Conservation (phyloP, 2,797 vertebrate genomes). For the Bovichtus variegatus region DNA sequence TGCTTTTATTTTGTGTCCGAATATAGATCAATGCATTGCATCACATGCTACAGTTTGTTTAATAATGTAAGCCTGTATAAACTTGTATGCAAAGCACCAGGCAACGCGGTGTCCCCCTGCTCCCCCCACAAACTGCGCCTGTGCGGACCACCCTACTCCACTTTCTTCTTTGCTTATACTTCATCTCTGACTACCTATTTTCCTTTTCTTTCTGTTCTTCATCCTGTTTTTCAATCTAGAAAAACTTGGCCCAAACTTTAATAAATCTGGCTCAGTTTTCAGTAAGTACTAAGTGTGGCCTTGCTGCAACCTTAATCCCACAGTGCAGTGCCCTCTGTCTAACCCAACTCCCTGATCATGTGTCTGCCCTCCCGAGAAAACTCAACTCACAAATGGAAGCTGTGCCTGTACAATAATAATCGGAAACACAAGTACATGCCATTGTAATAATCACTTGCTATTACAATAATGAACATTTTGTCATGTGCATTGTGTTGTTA, state of each 20-base stretch:
- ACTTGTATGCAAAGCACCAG: background rate
- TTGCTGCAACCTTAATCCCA: slow-evolving; percentile 79
- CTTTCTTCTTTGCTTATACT: slow-evolving; percentile 57
- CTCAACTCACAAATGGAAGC: slow-evolving; percentile 16
- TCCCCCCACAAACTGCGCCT: background rate
- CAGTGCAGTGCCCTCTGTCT: slow-evolving; percentile 76
- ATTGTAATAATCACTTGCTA: slow-evolving; percentile 53
- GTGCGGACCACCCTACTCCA: slow-evolving; percentile 32
- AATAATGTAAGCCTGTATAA: slow-evolving; percentile 19
- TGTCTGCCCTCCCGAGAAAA: slow-evolving; percentile 64
- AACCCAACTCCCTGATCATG: slow-evolving; percentile 68
- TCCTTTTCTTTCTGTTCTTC: slow-evolving; percentile 72
- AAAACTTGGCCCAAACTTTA: slow-evolving; percentile 87
- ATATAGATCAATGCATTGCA: background rate
- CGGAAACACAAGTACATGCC: slow-evolving; percentile 21
- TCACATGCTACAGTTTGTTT: background rate
- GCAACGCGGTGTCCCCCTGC: background rate
- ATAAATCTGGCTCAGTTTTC: slow-evolving; percentile 88
- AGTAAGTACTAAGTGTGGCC: slow-evolving; percentile 88
- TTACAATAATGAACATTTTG: slow-evolving; percentile 53
- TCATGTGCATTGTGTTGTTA: slow-evolving; percentile 54
- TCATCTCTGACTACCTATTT: slow-evolving; percentile 67
- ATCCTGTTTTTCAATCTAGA: slow-evolving; percentile 85
- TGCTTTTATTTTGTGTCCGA: slow-evolving; percentile 8
- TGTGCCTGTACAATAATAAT: slow-evolving; percentile 50